Percentiles rank a stretch among this genome's conserved stretches.
phyloP scores from a whole-genome alignment of 2,113 vertebrate genomes.

The Prinia subflava region DNA sequence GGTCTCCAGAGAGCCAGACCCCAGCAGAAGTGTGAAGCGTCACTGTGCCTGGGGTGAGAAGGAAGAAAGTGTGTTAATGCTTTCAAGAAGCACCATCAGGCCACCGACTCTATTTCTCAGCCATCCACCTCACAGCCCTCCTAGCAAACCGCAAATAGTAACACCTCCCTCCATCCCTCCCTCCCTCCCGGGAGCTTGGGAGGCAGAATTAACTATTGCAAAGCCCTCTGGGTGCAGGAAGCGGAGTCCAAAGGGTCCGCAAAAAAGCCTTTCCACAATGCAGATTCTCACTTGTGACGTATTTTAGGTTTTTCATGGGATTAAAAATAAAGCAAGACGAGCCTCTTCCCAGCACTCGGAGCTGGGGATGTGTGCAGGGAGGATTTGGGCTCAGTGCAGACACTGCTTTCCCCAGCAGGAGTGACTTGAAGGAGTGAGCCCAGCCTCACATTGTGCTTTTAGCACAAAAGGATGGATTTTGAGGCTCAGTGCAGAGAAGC shows the following conservation, averaged over 20 bases:
- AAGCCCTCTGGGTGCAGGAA: neutral
- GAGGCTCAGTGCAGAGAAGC: neutral
- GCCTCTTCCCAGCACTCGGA: rapidly evolving
- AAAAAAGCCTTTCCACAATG: neutral
- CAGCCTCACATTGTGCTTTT: neutral
- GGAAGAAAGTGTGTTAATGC: conserved; percentile 49
- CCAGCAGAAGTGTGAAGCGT: conserved; percentile 25
- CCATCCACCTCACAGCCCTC: conserved; percentile 3
- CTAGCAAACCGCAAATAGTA: conserved; percentile 33
- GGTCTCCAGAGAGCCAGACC: conserved; percentile 14
- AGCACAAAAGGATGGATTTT: neutral
- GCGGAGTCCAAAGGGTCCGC: neutral
- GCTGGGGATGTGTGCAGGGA: neutral
- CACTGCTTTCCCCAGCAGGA: neutral
- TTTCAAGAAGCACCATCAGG: neutral
- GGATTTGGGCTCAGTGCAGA: neutral
- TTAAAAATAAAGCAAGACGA: neutral
- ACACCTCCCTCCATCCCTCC: conserved; percentile 20
- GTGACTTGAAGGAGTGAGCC: neutral
- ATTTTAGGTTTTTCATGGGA: neutral
- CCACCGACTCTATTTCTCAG: conserved; percentile 32
- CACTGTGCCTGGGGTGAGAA: conserved; percentile 5
- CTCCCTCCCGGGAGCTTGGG: neutral
- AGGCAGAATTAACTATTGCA: conserved; percentile 17
- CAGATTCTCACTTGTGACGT: neutral